Conservation (phyloP, 2,888 invertebrate species). For the Uloborus plumipes region DNA sequence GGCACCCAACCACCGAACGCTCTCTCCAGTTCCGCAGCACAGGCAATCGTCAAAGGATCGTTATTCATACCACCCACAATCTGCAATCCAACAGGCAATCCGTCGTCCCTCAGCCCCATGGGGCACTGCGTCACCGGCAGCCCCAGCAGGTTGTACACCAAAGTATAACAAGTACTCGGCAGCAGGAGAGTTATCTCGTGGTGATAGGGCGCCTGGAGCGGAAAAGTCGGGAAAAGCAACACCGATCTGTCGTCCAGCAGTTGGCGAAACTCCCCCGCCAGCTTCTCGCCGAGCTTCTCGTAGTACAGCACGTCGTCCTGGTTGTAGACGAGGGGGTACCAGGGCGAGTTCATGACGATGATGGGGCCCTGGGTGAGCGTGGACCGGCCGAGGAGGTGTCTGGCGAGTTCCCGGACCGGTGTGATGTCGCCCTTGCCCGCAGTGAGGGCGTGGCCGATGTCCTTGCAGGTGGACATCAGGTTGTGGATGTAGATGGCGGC, state of each 20-base stretch:
- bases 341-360: not conserved
- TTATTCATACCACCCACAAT: slow-evolving; percentile 75
- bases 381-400: slow-evolving; percentile 16
- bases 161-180: slow-evolving; percentile 88
- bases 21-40: slow-evolving; percentile 83
- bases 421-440: slow-evolving; percentile 16
- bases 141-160: slow-evolving; percentile 87
- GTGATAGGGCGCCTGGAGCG: slow-evolving; percentile 89
- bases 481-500: not conserved
- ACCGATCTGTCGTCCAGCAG: slow-evolving; percentile 72
- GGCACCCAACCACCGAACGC: slow-evolving; percentile 85
- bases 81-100: slow-evolving; percentile 84
- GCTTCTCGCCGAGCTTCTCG: not conserved
- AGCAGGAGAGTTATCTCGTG: slow-evolving; percentile 85
- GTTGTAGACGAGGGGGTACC: not conserved
- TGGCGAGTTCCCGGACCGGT: slow-evolving; percentile 11
- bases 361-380: slow-evolving; percentile 1
- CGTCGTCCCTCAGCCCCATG: slow-evolving; percentile 80
- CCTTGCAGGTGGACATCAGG: not conserved
- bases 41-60: slow-evolving; percentile 84
- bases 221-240: slow-evolving; percentile 89
- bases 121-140: slow-evolving; percentile 90
- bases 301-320: not conserved
- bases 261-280: slow-evolving; percentile 5
- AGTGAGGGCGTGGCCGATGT: not conserved